Conservation (phyloP, 2,797 vertebrate species). For the Xyrichtys novacula region DNA sequence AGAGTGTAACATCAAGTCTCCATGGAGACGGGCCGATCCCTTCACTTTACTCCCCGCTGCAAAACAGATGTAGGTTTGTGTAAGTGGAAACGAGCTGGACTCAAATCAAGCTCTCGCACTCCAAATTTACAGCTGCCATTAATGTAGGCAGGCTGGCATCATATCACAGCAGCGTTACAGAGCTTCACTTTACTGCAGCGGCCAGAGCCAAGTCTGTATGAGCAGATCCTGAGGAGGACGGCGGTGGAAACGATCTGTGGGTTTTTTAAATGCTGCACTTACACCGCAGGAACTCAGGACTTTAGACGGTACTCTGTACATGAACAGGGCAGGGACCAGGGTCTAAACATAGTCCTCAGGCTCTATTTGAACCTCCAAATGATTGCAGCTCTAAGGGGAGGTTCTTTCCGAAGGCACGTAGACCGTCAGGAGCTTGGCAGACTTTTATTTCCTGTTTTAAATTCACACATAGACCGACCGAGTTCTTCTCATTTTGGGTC, state of each 20-base stretch:
- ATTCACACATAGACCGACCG: too few relatives aligned
- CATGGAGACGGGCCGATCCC: constrained; percentile 42
- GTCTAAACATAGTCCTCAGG: too few relatives aligned
- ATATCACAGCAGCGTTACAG: neutral
- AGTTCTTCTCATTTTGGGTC: too few relatives aligned
- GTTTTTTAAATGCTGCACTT: neutral
- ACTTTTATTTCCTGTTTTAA: too few relatives aligned
- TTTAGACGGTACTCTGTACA: neutral
- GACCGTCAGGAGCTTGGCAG: too few relatives aligned
- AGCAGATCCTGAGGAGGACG: constrained; percentile 9
- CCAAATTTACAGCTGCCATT: constrained; percentile 23
- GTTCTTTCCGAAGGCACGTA: too few relatives aligned
- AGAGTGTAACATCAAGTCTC: constrained; percentile 70
- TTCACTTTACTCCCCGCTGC: constrained; percentile 35
- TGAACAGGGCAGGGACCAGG: too few relatives aligned
- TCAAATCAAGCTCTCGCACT: constrained; percentile 11
- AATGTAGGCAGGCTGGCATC: constrained; percentile 6
- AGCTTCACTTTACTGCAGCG: neutral
- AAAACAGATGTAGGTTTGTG: constrained; percentile 56
- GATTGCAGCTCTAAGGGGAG: too few relatives aligned
- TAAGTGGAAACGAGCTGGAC: constrained; percentile 38
- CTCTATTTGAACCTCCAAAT: too few relatives aligned
- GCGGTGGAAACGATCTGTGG: constrained; percentile 18
- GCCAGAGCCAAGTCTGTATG: constrained; percentile 6
- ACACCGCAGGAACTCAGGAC: neutral